Conservation (phyloP, 2,113 vertebrate species). For the Polypterus senegalus region DNA sequence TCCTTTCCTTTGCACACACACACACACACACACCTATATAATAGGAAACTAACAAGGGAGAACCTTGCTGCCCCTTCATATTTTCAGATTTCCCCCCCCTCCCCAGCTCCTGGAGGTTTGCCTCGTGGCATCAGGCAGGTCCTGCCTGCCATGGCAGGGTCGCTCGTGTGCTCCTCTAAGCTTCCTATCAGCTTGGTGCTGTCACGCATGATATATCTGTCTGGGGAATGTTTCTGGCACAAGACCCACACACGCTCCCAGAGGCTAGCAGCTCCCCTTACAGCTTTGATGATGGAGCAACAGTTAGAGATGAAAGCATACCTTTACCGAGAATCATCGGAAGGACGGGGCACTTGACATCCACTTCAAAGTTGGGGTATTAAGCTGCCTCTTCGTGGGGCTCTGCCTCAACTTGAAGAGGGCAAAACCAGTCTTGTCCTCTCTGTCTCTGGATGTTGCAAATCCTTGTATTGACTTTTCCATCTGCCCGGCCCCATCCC, state of each 20-base stretch:
- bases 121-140: too few species aligned
- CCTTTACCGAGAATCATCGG: conserved; percentile 16
- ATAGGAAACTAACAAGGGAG: too few species aligned
- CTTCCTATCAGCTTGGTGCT: neutral
- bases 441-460: conserved; percentile 2
- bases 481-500: neutral
- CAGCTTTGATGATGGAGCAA: conserved; percentile 12
- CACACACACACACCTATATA: too few species aligned
- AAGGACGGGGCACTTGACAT: conserved; percentile 18
- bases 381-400: conserved; percentile 4
- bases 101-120: too few species aligned
- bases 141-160: too few species aligned
- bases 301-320: conserved; percentile 27
- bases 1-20: too few species aligned
- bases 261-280: conserved; percentile 18
- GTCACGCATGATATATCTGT: neutral
- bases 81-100: too few species aligned
- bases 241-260: conserved; percentile 22
- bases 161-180: too few species aligned
- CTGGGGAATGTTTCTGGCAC: conserved; percentile 9
- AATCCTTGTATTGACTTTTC: conserved; percentile 2
- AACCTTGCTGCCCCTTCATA: too few species aligned
- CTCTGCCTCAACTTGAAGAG: conserved; percentile 19
- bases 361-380: conserved; percentile 25
- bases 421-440: conserved; percentile 19